phyloP scores from a whole-genome alignment of 2,888 invertebrate genomes.

The Venustoraphidia nigricollis region DNA sequence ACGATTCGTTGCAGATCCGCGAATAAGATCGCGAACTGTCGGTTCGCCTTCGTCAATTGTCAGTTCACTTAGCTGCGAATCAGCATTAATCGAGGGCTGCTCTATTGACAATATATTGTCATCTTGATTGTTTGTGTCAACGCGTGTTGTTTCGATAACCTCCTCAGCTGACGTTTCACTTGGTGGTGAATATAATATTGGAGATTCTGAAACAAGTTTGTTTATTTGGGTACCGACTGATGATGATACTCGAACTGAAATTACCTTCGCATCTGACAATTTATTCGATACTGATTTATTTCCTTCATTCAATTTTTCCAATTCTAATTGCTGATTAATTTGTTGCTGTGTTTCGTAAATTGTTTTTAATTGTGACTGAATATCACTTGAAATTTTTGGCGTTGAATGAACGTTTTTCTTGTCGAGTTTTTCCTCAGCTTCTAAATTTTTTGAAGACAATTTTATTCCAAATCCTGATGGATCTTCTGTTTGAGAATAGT shows the following conservation, averaged over 20 bases:
- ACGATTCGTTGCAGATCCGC: slow-evolving; percentile 19
- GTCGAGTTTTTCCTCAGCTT: too few species aligned
- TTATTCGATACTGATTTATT: not conserved
- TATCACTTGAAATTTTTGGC: too few species aligned
- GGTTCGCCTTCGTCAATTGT: slow-evolving; percentile 41
- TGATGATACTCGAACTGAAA: slow-evolving; percentile 35
- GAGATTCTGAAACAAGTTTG: slow-evolving; percentile 8
- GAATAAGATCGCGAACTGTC: slow-evolving; percentile 25
- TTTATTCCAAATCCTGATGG: not conserved
- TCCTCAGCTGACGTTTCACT: too few species aligned
- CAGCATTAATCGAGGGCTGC: slow-evolving; percentile 32
- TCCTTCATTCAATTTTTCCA: too few species aligned
- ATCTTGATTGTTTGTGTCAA: slow-evolving; percentile 12
- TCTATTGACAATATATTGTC: slow-evolving; percentile 22
- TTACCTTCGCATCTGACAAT: slow-evolving; percentile 26
- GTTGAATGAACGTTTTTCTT: too few species aligned
- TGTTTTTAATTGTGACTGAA: too few species aligned
- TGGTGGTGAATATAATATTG: not conserved
- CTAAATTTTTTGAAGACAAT: too few species aligned
- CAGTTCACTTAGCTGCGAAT: slow-evolving; percentile 40
- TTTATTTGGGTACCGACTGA: slow-evolving; percentile 22
- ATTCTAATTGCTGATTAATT: too few species aligned
- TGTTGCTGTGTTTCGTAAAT: too few species aligned
- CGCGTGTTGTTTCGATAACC: too few species aligned
- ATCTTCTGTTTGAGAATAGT: not conserved